phyloP scores from a whole-genome alignment of 2,888 invertebrate genomes.

The Chromoteleia sp. region DNA sequence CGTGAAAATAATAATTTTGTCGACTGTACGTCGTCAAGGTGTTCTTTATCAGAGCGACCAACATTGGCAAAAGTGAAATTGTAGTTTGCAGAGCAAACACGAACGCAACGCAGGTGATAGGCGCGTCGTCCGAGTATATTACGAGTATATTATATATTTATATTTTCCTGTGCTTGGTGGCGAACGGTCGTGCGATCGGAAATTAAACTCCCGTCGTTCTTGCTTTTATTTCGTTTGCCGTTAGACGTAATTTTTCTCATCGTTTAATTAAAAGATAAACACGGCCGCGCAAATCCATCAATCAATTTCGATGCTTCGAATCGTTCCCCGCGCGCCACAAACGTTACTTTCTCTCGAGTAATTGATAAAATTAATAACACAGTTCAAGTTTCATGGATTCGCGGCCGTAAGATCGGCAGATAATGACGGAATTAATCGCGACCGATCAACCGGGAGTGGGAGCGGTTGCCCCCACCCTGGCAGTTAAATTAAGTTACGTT shows the following conservation, averaged over 20 bases:
- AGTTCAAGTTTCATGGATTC: conserved; percentile 9
- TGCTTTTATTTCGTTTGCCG: conserved; percentile 40
- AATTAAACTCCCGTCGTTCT: conserved; percentile 47
- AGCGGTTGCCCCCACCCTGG: conserved; percentile 14
- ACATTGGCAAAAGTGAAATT: conserved; percentile 51
- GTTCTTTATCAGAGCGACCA: conserved; percentile 23
- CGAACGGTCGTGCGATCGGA: conserved; percentile 51
- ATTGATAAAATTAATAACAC: conserved; percentile 56
- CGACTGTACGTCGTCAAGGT: conserved; percentile 21
- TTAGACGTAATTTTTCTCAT: conserved; percentile 33
- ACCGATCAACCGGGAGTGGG: conserved; percentile 17
- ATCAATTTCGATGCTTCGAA: conserved; percentile 35
- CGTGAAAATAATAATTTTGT: conserved; percentile 25
- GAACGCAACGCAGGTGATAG: conserved; percentile 44
- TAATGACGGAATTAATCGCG: conserved; percentile 8
- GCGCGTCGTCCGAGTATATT: conserved; percentile 42
- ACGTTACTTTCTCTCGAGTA: conserved; percentile 39
- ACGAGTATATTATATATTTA: conserved; percentile 19
- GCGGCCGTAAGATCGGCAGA: conserved; percentile 13
- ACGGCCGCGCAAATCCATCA: conserved; percentile 42
- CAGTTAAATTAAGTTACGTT: conserved; percentile 10
- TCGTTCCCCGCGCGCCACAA: neutral
- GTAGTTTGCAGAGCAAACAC: conserved; percentile 51
- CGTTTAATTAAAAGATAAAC: conserved; percentile 55
- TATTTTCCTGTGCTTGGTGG: neutral